Evolutionary conservation across 2,888 invertebrate genomes (phyloP), one percentile per base, ranked within the genome.

Genomic region (Orthosia cruda): DNA sequence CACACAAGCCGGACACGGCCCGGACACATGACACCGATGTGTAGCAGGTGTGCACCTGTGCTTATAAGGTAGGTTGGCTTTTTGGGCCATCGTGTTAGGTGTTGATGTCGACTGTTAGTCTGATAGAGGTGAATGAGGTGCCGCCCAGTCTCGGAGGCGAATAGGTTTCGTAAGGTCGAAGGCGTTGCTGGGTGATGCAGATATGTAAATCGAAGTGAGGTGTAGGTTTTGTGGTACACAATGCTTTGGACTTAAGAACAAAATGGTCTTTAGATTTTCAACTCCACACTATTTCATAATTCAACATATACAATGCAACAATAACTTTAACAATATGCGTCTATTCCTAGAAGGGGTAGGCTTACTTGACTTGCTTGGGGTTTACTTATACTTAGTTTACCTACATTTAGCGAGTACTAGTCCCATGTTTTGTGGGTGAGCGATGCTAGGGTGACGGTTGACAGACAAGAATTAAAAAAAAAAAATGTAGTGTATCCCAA

Each of bases 1-100:
- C 74, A 80, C 84, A 71, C 71, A 69, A 47, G 40, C 73, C 71
- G 77, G 76, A 80, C 84, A 71, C 69, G 71, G 50, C 45, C 71
- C 68, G 76, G 72, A 64, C 85, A 74, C 70, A 64, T 66, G 77
- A 71, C 71, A 69, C 64, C 65, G n/a, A 75, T 75, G 80, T 68
- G 84, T 63, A 63, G 32, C 79, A 66, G 61, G 66, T 81, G 61
- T 16, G 59, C 81, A 83, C 69, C 23, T 81, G 67, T 40, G 32
- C 55, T 63, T 67, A 32, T 55, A 59, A 32, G 61, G 65, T 52
- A 67, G 65, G 61, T 65, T 74, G 84, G 16, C 2, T 71, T 76
- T 75, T 76, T 76, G 71, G 69, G 69, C 23, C 81, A 63, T 32
- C 61, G 54, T 58, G 74, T 61, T 57, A 81, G 68, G 55, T 68